Conservation (phyloP, 2,888 invertebrate genomes). For the Dolomedes plantarius region DNA sequence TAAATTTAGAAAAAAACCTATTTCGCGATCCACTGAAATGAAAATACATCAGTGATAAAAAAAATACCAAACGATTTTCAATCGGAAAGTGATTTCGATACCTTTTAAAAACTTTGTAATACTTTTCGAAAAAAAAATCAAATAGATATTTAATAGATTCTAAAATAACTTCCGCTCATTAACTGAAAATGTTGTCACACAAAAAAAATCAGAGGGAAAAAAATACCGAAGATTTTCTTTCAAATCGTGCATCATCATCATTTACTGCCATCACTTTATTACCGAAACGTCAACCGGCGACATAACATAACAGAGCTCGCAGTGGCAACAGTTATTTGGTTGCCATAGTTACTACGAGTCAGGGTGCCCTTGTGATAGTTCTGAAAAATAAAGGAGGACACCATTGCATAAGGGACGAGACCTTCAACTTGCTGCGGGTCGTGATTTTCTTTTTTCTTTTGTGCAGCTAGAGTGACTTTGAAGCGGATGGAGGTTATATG, state of each 20-base stretch:
- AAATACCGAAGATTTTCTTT: too few relatives aligned
- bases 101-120: too few relatives aligned
- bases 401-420: slow-evolving; percentile 8
- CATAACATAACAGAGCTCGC: background rate
- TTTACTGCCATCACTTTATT: background rate
- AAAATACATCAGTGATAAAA: too few relatives aligned
- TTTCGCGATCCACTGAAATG: too few relatives aligned
- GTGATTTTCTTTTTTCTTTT: background rate
- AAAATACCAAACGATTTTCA: too few relatives aligned
- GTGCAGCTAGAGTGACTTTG: background rate
- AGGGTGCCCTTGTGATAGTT: slow-evolving; percentile 6
- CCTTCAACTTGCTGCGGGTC: slow-evolving; percentile 13
- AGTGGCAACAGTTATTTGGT: background rate
- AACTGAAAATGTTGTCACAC: too few relatives aligned
- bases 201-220: too few relatives aligned
- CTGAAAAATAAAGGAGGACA: slow-evolving; percentile 3
- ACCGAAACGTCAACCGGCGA: background rate
- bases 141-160: too few relatives aligned
- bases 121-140: too few relatives aligned
- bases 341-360: background rate
- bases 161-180: too few relatives aligned
- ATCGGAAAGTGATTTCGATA: too few relatives aligned
- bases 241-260: background rate
- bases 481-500: background rate
- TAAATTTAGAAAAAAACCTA: too few relatives aligned